phyloP scores from a whole-genome alignment of 2,888 invertebrate species.

The Chrysodeixis includens region DNA sequence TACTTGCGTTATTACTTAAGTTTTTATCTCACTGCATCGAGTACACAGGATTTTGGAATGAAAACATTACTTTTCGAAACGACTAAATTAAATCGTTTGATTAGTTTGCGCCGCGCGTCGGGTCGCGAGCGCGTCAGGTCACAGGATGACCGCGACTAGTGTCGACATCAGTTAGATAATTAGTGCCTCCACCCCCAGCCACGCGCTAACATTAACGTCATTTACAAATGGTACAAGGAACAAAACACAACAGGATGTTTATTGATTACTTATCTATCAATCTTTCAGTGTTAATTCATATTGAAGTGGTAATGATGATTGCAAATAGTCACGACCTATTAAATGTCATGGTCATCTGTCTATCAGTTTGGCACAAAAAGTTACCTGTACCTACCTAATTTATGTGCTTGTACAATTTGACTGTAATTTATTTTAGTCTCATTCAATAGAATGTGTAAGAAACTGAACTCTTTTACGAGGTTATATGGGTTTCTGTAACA shows the following conservation, averaged over 20 bases:
- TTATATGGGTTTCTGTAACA: neutral
- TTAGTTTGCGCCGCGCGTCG: neutral
- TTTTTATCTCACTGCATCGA: no score
- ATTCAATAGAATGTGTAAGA: no score
- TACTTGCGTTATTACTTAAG: no score
- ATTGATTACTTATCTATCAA: neutral
- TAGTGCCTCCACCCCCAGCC: slow-evolving; percentile 41
- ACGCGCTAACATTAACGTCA: slow-evolving; percentile 6
- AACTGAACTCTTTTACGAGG: neutral
- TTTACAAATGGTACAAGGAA: slow-evolving; percentile 25
- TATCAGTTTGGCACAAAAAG: neutral
- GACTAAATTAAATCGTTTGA: neutral
- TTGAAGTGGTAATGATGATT: neutral
- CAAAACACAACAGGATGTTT: neutral
- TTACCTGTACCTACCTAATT: neutral
- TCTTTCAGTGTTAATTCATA: neutral
- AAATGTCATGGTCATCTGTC: neutral
- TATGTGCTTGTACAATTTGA: neutral
- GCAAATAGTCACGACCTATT: neutral
- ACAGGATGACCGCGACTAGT: slow-evolving; percentile 32
- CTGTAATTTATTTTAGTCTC: no score
- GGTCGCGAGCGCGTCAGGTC: slow-evolving; percentile 11
- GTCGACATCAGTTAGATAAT: slow-evolving; percentile 46
- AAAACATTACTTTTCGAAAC: no score
- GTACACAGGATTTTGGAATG: no score